A percentile compares a stretch with the other conserved stretches of the same genome.
Evolutionary conservation across 2,888 invertebrate species (phyloP).

Genomic region (Kryphioiulus occultus): DNA sequence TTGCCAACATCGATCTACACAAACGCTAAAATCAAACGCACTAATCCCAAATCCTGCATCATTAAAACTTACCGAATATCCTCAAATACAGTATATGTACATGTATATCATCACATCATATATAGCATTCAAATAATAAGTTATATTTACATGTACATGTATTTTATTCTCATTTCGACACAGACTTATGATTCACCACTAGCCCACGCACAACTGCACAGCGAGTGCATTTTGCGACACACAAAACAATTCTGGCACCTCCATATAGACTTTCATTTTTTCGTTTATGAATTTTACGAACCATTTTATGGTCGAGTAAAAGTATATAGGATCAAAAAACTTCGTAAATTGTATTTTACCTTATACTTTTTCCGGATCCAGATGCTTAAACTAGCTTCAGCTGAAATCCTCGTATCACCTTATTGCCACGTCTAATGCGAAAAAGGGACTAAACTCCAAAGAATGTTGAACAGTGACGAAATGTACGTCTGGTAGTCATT

Average conservation of each 20-base stretch:
- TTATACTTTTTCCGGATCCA: background rate
- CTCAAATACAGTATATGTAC: too few relatives aligned
- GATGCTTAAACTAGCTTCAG: background rate
- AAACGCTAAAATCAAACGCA: too few relatives aligned
- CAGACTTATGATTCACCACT: too few relatives aligned
- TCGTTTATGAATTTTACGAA: slow-evolving; percentile 5
- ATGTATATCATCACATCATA: too few relatives aligned
- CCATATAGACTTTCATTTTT: background rate
- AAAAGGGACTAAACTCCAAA: background rate
- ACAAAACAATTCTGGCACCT: background rate
- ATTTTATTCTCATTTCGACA: too few relatives aligned
- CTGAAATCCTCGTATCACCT: background rate
- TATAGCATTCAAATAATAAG: too few relatives aligned
- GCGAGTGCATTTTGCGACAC: background rate
- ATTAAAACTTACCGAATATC: too few relatives aligned
- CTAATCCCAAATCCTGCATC: too few relatives aligned
- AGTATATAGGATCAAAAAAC: background rate
- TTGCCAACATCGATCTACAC: too few relatives aligned
- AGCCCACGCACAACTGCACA: background rate
- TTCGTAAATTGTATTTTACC: background rate
- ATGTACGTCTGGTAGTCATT: too few relatives aligned
- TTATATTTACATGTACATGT: too few relatives aligned
- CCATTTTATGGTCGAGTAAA: background rate
- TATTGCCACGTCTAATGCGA: background rate
- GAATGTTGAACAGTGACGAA: background rate